phyloP scores from a whole-genome alignment of 2,113 vertebrate genomes.

The Dascyllus trimaculatus region DNA sequence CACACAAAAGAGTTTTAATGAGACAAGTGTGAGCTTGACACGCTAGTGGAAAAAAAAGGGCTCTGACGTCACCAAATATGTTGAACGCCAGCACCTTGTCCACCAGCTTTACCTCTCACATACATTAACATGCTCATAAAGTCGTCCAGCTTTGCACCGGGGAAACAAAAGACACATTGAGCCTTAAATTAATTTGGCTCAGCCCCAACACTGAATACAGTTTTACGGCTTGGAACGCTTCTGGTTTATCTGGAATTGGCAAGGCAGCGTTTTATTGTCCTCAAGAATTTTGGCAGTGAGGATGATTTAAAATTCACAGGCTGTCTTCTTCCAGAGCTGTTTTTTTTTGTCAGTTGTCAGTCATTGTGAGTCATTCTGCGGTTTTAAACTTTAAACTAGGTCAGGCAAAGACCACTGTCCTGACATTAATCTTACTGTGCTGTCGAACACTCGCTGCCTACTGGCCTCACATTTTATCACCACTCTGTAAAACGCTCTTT shows the following conservation, averaged over 20 bases:
- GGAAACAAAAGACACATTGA: constrained; percentile 5
- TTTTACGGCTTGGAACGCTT: constrained; percentile 1
- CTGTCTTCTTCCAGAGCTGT: not conserved
- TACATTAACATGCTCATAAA: not conserved
- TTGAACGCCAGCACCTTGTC: not conserved
- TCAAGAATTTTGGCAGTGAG: not conserved
- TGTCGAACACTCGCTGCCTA: constrained; percentile 11
- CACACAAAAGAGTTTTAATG: constrained; percentile 21
- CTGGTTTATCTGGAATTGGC: not conserved
- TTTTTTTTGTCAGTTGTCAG: not conserved
- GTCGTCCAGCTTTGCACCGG: not conserved
- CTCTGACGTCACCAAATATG: constrained; percentile 12
- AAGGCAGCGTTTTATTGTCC: not conserved
- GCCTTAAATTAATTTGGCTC: not conserved
- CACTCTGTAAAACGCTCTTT: constrained; percentile 41
- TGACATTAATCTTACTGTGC: constrained; percentile 3
- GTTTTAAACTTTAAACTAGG: constrained; percentile 1
- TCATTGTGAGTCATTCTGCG: not conserved
- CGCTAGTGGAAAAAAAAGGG: constrained; percentile 15
- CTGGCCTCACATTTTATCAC: constrained; percentile 36
- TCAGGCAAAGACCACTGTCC: constrained; percentile 2
- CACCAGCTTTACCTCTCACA: constrained; percentile 3
- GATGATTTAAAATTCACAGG: not conserved
- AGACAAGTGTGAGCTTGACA: constrained; percentile 49
- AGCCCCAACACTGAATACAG: not conserved